Conservation (phyloP, 2,113 vertebrate species). For the Bufo gargarizans region DNA sequence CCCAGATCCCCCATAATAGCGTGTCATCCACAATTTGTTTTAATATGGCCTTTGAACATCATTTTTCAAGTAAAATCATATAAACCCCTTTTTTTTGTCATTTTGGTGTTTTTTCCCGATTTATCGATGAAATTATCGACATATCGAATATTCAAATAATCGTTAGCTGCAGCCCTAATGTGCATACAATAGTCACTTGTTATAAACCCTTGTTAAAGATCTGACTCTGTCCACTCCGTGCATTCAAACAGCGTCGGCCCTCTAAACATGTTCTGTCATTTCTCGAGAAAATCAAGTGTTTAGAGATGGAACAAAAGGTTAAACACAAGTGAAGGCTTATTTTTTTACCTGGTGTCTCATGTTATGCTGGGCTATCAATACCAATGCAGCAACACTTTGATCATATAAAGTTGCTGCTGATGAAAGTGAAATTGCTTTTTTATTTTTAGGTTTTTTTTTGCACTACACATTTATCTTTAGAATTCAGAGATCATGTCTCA, state of each 20-base stretch:
- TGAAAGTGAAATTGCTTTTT: slow-evolving; percentile 59
- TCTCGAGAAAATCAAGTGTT: slow-evolving; percentile 48
- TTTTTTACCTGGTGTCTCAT: slow-evolving; percentile 44
- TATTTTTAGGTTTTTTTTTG: neutral
- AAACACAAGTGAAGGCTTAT: slow-evolving; percentile 46
- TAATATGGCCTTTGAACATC: no score
- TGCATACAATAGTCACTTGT: neutral
- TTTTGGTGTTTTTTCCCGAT: no score
- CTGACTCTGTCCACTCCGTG: neutral
- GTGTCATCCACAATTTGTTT: no score
- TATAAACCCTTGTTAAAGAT: neutral
- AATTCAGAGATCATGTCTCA: slow-evolving; percentile 36
- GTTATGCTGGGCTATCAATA: slow-evolving; percentile 45
- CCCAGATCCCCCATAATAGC: no score
- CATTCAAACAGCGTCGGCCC: slow-evolving; percentile 13
- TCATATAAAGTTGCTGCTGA: slow-evolving; percentile 48
- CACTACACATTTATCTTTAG: slow-evolving; percentile 28
- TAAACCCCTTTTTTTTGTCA: no score
- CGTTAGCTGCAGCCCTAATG: no score
- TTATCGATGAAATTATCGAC: no score
- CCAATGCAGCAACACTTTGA: slow-evolving; percentile 43
- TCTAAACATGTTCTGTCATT: slow-evolving; percentile 1
- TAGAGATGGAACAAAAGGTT: slow-evolving; percentile 51
- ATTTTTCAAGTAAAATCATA: no score
- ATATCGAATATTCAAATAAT: no score